Percentiles rank a stretch among this genome's conserved stretches.
Conservation (phyloP, 2,113 vertebrate genomes). For the Microcebus griseorufus region DNA sequence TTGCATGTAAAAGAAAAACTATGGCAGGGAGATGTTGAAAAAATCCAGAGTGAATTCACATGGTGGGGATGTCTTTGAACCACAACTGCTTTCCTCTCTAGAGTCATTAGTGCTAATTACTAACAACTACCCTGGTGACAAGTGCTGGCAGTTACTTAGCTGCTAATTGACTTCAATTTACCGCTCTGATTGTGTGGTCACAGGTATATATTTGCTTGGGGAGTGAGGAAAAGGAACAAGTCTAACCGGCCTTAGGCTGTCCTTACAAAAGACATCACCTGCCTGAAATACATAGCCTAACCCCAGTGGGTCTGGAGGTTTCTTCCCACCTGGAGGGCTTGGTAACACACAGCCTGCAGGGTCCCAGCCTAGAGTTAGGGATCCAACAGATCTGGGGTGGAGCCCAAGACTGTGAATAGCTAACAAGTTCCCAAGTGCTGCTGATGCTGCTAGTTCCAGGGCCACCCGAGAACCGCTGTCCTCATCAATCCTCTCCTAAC, state of each 20-base stretch:
- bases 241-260: not conserved
- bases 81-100: constrained; percentile 77
- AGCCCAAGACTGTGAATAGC: not conserved
- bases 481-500: no score
- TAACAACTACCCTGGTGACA: constrained; percentile 81
- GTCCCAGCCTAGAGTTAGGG: not conserved
- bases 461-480: not conserved
- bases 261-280: not conserved
- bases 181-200: constrained; percentile 75
- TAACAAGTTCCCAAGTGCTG: not conserved
- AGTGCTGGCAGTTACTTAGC: constrained; percentile 76
- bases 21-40: not conserved
- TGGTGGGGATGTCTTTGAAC: constrained; percentile 62
- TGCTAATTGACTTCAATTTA: constrained; percentile 77
- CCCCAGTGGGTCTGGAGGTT: not conserved
- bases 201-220: constrained; percentile 64
- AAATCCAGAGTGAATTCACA: constrained; percentile 47
- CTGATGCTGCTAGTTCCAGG: no score
- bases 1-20: constrained; percentile 33
- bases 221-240: constrained; percentile 5
- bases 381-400: not conserved
- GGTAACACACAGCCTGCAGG: not conserved
- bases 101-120: constrained; percentile 82
- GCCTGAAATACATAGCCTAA: not conserved
- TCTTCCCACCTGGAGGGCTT: no score